Evolutionary conservation across 2,797 vertebrate species (phyloP), one percentile per base, ranked within the genome.

Genomic region (Oophaga sylvatica): DNA sequence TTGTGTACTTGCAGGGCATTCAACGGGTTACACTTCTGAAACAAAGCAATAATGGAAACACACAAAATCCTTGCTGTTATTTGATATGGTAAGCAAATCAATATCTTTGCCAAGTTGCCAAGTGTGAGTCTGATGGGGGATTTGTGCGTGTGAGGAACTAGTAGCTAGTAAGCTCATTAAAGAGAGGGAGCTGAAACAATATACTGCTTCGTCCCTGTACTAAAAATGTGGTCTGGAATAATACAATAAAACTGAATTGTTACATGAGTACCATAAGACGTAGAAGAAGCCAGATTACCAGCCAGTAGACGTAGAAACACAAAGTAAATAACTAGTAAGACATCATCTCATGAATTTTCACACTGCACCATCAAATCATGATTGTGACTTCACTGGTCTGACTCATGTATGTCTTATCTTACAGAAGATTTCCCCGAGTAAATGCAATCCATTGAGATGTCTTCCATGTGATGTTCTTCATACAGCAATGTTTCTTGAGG

Each of bases 101-200:
- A 86, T 70, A 56, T 19, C 60, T 79, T 78, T 89, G 88, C 88
- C 87, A 86, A 89, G 87, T 82, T 89, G 87, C 87, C 88, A 89
- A 89, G 88, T 81, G 79, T 78, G 29, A 68, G 84, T 83, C 88
- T 89, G 75, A 85, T 86, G 80, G 84, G 88, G 81, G 48, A 86
- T 83, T 77, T 75, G 71, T 86, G 80, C 78, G 88, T 89, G 88
- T 89, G 88, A 86, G 88, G 80, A 89, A 86, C 84, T 83, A 77
- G 88, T 89, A 89, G 88, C 88, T 86, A 89, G 78, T 86, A 71
- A 79, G 71, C 63, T 77, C 63, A 86, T 89, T 82, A 89, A 89
- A 86, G 41, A 62, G 31, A 86, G 59, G 29, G 70, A 86, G n/a
- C 59, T 89, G 84, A 89, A 89, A 89, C 88, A 89, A 89, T 89